Conservation (phyloP, 1,140 invertebrate species). For the Steinernema khuongi region DNA sequence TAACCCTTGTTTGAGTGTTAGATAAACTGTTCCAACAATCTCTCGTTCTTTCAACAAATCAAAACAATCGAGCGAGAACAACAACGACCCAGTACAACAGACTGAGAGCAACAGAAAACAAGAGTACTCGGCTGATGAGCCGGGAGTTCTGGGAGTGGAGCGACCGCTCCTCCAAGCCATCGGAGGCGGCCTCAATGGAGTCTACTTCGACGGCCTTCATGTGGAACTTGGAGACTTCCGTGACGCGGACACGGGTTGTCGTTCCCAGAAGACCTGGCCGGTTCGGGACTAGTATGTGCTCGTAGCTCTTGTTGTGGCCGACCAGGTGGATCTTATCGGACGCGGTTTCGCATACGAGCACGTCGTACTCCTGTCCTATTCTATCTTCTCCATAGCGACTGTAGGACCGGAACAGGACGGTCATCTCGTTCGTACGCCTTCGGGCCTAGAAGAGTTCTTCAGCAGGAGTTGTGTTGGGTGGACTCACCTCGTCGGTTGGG, state of each 20-base stretch:
- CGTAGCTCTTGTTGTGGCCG: conserved; percentile 90
- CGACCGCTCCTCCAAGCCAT: not conserved
- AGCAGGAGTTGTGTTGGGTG: not conserved
- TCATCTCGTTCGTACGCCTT: conserved; percentile 76
- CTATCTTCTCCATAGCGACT: conserved; percentile 71
- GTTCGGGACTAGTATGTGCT: conserved; percentile 66
- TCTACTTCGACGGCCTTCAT: conserved; percentile 38
- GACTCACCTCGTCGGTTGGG: conserved; percentile 69
- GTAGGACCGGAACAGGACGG: conserved; percentile 86
- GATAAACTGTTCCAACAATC: not conserved
- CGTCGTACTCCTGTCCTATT: conserved; percentile 71
- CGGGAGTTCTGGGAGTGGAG: not conserved
- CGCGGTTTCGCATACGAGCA: conserved; percentile 86
- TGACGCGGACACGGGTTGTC: conserved; percentile 45
- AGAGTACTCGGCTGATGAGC: not conserved
- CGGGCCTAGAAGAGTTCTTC: conserved; percentile 68
- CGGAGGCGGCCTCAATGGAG: not conserved
- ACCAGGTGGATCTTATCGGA: conserved; percentile 84
- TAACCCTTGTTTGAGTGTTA: not conserved
- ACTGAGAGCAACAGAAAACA: not conserved
- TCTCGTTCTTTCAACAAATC: not conserved
- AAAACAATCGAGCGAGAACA: not conserved
- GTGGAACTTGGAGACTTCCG: conserved; percentile 49
- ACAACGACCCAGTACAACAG: not conserved
- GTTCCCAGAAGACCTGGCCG: conserved; percentile 32